Base-by-base conservation (phyloP, 2,113 vertebrate genomes). In the Tretioscincus oriximinensis region DNA sequence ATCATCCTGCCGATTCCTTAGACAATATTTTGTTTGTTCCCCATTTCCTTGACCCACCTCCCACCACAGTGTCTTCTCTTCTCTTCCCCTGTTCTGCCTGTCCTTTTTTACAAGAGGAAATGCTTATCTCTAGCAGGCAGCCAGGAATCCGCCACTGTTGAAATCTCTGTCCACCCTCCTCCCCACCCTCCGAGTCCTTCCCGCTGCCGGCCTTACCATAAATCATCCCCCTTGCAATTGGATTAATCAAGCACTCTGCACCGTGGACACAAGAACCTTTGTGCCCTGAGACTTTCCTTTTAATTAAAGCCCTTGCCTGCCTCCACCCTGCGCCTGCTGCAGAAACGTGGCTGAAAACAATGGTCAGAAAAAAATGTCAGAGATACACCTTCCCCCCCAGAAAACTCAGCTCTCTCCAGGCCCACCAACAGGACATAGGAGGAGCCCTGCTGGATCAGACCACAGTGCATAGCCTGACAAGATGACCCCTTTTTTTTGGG, bases 171-270 rank as follows among this genome's bases (percentile, higher is more conserved):
- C 6, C 4, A 9, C n/a, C 7, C 20, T 21, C 29, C 74, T 10
- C 58, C 5, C 7, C 12, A n/a, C 75, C n/a, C 29, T 61, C 26
- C 35, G 8, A 66, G 66, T 11, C 64, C 65, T 26, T 35, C 49
- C 35, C 49, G 21, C 76, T 29, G 11, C 21, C 72, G 16, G 21
- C n/a, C 24, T 0, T 1, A 31, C 65, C 16, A 76, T 80, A 70
- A 84, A 84, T 84, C 77, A 84, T 70, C 77, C 71, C 41, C 1
- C 76, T 61, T 45, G 77, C 49, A 83, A 78, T 21, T 8, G 28
- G 63, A 76, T 45, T 12, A 11, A 14, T 9, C 24, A n/a, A 60
- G 58, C 58, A 7, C 73, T 45, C 29, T 21, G 9, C 14, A 8
- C 24, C 26, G 18, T 11, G n/a, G 31, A 31, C n/a, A 51, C 63